Evolutionary conservation across 2,797 vertebrate genomes (phyloP), one percentile per base, ranked within the genome.

Genomic region (Balearica regulorum): DNA sequence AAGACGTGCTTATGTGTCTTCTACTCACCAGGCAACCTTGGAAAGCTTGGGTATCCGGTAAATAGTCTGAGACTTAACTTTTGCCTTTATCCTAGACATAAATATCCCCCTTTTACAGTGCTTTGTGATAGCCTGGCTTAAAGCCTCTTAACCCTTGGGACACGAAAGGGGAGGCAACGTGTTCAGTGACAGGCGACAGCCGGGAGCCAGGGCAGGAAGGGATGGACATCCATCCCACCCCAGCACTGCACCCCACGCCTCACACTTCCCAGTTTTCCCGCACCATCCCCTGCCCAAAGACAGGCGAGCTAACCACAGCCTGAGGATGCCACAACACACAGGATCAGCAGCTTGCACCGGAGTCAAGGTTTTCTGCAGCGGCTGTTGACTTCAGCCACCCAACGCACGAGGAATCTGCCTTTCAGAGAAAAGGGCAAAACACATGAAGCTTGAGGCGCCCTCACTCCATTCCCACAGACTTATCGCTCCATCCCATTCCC

Each of bases 391-490:
- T n/a, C 66, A 28, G 37, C 10, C n/a, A 21, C 10, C 46, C 43
- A 15, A 11, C 1, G 3, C 4, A 24, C 0, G 2, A 76, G 64
- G 15, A 29, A 49, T 26, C 53, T 35, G 70, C 53, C 65, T 62
- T 54, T 11, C 8, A 24, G 44, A 48, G 37, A 43, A 41, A 20
- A 37, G 8, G 0, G 1, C 57, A 37, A 13, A 35, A 28, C 25
- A 21, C 29, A 5, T 0, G 6, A 21, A 39, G 16, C 58, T 16
- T 1, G 9, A 51, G 31, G 55, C 69, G 31, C 28, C 44, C 33
- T 22, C 51, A 6, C 39, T 31, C 61, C 2, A 18, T 26, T 19
- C 16, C 51, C n/a, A 6, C 1, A 8, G 33, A 5, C 41, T 26
- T 15, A 14, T 16, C n/a, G 68, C 48, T 41, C 62, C 37, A 41